Percentiles rank a stretch among this genome's conserved stretches.
Conservation (phyloP, 2,888 invertebrate species). For the Acronicta alni region DNA sequence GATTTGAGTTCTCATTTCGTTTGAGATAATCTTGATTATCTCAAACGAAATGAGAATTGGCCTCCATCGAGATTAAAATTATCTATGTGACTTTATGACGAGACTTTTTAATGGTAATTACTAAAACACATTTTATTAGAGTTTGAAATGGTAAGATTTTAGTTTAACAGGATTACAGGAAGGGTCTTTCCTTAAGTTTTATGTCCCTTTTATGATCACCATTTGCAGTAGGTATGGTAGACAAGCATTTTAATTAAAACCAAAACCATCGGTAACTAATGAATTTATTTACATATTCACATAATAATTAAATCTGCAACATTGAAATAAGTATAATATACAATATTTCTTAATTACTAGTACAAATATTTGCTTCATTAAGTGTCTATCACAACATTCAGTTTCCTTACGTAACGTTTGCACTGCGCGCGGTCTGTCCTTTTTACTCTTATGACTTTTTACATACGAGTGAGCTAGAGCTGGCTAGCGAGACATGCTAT, state of each 20-base stretch:
- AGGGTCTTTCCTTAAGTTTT: too few species aligned
- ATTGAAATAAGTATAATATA: conserved; percentile 79
- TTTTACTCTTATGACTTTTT: conserved; percentile 38
- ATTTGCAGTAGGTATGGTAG: not conserved
- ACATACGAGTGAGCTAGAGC: conserved; percentile 26
- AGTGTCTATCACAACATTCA: conserved; percentile 87
- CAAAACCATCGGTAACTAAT: conserved; percentile 77
- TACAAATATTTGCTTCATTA: conserved; percentile 75
- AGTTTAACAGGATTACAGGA: too few species aligned
- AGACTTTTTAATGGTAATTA: too few species aligned
- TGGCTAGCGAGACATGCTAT: too few species aligned
- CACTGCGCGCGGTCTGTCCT: conserved; percentile 51
- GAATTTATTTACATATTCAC: conserved; percentile 88
- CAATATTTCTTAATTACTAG: conserved; percentile 71
- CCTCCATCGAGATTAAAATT: too few species aligned
- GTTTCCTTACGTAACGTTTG: conserved; percentile 72
- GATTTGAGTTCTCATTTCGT: too few species aligned
- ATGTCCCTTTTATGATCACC: too few species aligned
- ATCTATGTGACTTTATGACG: too few species aligned
- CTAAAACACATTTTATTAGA: too few species aligned
- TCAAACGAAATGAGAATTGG: too few species aligned
- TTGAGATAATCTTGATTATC: too few species aligned
- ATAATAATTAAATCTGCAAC: conserved; percentile 83
- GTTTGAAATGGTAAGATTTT: not conserved
- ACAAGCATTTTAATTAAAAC: conserved; percentile 54